phyloP scores from a whole-genome alignment of 2,888 invertebrate genomes.

The Allophyes oxyacanthae region DNA sequence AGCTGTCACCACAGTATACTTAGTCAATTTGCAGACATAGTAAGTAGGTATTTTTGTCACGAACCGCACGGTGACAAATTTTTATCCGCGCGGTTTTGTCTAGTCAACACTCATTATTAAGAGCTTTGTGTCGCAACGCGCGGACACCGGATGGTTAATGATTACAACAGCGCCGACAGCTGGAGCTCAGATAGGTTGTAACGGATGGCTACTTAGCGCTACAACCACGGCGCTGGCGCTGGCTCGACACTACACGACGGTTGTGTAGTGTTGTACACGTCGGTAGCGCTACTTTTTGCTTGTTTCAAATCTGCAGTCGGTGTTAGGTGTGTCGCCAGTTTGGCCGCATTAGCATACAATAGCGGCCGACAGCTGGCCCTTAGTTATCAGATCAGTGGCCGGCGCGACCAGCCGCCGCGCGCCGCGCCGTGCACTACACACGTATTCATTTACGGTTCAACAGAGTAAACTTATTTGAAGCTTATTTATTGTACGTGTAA shows the following conservation, averaged over 20 bases:
- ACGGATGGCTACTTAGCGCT: background rate
- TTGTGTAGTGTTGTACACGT: constrained; percentile 20
- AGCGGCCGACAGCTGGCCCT: constrained; percentile 65
- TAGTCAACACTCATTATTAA: constrained; percentile 13
- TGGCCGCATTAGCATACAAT: constrained; percentile 75
- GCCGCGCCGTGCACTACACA: constrained; percentile 14
- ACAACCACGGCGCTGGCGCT: background rate
- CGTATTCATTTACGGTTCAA: constrained; percentile 35
- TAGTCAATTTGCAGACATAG: constrained; percentile 16
- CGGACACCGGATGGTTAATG: constrained; percentile 13
- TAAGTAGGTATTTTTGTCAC: constrained; percentile 14
- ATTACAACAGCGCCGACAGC: constrained; percentile 21
- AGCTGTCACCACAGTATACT: constrained; percentile 20
- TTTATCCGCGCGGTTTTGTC: constrained; percentile 6
- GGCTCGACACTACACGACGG: constrained; percentile 7
- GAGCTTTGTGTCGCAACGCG: constrained; percentile 10
- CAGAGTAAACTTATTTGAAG: constrained; percentile 22
- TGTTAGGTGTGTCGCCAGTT: constrained; percentile 51
- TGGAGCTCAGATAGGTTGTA: constrained; percentile 4
- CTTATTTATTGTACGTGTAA: constrained; percentile 33
- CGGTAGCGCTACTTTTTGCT: constrained; percentile 48
- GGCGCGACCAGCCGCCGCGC: too few species aligned
- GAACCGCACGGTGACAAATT: constrained; percentile 8
- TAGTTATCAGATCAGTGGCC: constrained; percentile 50
- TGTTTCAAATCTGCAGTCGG: constrained; percentile 36